phyloP scores from a whole-genome alignment of 2,113 vertebrate genomes.

The Lamprotornis superbus region DNA sequence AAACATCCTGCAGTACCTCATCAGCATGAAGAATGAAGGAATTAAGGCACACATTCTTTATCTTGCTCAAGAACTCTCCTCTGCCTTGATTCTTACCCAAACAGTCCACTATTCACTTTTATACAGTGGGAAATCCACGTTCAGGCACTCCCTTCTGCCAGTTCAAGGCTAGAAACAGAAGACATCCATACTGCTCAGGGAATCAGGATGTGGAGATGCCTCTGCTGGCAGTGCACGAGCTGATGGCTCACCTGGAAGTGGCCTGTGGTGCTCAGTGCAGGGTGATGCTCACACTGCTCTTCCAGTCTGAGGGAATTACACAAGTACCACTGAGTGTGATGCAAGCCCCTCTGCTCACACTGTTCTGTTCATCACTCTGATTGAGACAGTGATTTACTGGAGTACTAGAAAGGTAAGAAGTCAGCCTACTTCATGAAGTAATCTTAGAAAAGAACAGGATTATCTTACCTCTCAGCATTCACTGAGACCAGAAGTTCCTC shows the following conservation, averaged over 20 bases:
- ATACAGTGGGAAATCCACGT: background rate
- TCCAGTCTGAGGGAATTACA: background rate
- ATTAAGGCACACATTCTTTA: background rate
- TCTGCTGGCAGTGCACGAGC: fast-evolving
- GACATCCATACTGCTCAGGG: background rate
- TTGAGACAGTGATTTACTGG: background rate
- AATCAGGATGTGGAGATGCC: background rate
- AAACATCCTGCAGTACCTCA: background rate
- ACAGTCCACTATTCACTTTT: background rate
- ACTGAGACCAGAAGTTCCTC: background rate
- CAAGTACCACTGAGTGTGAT: too few species aligned
- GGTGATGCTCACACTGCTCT: too few species aligned
- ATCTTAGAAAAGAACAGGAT: background rate
- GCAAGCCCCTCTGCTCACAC: background rate
- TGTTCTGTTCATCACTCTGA: background rate
- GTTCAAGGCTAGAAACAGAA: background rate
- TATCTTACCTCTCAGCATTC: background rate
- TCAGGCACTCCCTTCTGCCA: background rate
- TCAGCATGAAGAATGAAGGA: background rate
- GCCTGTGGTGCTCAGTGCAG: fast-evolving
- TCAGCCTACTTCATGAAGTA: background rate
- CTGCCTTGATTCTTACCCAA: background rate
- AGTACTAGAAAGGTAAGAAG: background rate
- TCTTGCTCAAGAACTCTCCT: background rate
- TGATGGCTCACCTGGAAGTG: background rate